These are phyloP conservation scores for Mola mola DNA, from an alignment of 2,113 vertebrate species.

Conservation along the genomic window DNA sequence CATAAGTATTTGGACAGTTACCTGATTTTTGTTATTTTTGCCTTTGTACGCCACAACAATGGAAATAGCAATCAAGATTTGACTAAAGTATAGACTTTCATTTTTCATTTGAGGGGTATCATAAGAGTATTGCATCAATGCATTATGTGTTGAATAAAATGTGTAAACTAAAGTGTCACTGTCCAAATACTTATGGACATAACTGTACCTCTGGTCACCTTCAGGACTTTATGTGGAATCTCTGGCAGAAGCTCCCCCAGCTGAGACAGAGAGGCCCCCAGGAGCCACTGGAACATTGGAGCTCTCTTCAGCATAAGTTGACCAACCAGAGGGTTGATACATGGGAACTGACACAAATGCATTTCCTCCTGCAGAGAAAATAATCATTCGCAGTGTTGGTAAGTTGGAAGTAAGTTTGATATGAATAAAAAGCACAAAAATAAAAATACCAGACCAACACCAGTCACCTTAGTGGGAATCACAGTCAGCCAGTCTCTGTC, in stretches of 20 bases:
- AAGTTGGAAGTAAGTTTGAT: background rate
- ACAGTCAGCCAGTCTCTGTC: slow-evolving; percentile 89
- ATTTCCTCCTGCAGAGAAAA: slow-evolving; percentile 83
- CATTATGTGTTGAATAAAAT: too few species aligned
- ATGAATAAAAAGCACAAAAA: background rate
- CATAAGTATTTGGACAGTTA: too few species aligned
- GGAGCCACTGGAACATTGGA: slow-evolving; percentile 83
- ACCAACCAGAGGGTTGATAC: slow-evolving; percentile 88
- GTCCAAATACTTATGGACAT: too few species aligned
- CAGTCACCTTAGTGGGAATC: slow-evolving; percentile 85
- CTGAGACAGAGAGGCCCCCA: slow-evolving; percentile 83
- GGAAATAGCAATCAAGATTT: too few species aligned
- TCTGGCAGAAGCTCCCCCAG: slow-evolving; percentile 87
- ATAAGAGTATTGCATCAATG: too few species aligned
- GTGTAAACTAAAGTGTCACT: too few species aligned
- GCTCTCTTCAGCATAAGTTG: slow-evolving; percentile 88
- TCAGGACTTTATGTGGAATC: slow-evolving; percentile 89
- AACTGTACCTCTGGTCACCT: slow-evolving; percentile 77
- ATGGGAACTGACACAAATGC: slow-evolving; percentile 86
- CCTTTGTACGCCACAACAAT: too few species aligned
- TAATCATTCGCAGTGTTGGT: background rate
- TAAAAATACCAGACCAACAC: background rate
- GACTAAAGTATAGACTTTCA: too few species aligned
- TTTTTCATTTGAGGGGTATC: too few species aligned
- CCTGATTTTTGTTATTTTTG: too few species aligned